These are phyloP conservation scores for Peromyscus leucopus DNA, from an alignment of 2,113 vertebrate species.

Conservation along the genomic window DNA sequence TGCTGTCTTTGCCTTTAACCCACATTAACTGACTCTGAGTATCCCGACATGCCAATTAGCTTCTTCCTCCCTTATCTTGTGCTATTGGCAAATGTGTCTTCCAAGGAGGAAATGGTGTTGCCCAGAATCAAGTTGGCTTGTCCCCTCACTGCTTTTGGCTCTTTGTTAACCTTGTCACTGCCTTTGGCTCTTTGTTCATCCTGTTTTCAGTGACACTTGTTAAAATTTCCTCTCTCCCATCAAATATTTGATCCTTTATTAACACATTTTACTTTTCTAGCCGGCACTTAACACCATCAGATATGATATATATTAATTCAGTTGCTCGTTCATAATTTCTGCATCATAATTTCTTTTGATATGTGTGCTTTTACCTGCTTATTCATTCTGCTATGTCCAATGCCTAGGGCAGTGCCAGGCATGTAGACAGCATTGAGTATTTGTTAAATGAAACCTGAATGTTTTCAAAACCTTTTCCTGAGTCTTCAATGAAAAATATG, in stretches of 20 bases:
- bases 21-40: neutral
- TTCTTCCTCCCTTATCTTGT: neutral
- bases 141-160: neutral
- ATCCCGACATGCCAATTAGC: neutral
- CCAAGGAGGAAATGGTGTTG: neutral
- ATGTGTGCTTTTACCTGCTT: neutral
- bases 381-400: neutral
- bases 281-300: neutral
- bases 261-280: neutral
- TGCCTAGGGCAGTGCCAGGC: neutral
- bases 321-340: neutral
- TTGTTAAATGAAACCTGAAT: neutral
- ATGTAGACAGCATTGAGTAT: neutral
- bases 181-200: too few relatives aligned
- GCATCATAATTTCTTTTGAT: neutral
- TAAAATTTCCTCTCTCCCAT: neutral
- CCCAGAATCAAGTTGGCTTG: accelerated
- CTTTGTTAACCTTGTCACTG: neutral
- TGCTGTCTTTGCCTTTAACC: neutral
- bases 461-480: neutral
- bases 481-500: neutral
- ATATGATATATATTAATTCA: neutral
- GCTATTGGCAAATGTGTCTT: neutral
- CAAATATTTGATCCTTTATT: neutral
- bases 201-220: neutral